Evolutionary conservation across 2,888 invertebrate species (phyloP), one percentile per base, ranked within the genome.

Genomic region (Acronicta psi): DNA sequence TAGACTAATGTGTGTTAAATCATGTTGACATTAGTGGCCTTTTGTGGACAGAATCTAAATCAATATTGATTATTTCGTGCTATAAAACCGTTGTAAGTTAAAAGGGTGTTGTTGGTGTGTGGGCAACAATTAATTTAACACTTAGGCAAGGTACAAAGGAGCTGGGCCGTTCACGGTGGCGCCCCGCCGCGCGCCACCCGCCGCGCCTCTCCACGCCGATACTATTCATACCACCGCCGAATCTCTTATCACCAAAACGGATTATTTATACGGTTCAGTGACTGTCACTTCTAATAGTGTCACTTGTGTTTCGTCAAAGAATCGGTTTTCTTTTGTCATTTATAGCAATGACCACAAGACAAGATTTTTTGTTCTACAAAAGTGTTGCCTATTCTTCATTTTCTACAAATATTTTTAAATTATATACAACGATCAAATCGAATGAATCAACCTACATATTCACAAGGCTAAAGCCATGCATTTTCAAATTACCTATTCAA

Each of bases 41-140:
- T 75, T 63, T 63, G 50, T 58, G 49, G 36, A 41, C 49, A 56
- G 52, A 46, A 68, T 59, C 41, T 63, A 59, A 79, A 72, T 69
- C 61, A 76, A 76, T 75, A 75, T 73, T 75, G 67, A 68, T 70
- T 75, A 57, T 68, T 73, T 64, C 43, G 40, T 56, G 62, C 47
- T 68, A 59, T 61, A 59, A 64, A 59, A 67, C 62, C 53, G 51
- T 75, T 57, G 64, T 66, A 70, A 64, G 62, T 75, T 79, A 69
- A 75, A 80, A 69, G 67, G 65, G 62, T 72, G 64, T 67, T 70
- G 72, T 73, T 68, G 63, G 75, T 79, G 81, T 83, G 84, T 81
- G 81, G 80, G 73, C 81, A 85, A 82, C 83, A 85, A 89, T 90
- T 88, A 91, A 89, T 90, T 87, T 89, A 87, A 87, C 87, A 86